Conservation (phyloP, 2,113 vertebrate species). For the Siniperca chuatsi region DNA sequence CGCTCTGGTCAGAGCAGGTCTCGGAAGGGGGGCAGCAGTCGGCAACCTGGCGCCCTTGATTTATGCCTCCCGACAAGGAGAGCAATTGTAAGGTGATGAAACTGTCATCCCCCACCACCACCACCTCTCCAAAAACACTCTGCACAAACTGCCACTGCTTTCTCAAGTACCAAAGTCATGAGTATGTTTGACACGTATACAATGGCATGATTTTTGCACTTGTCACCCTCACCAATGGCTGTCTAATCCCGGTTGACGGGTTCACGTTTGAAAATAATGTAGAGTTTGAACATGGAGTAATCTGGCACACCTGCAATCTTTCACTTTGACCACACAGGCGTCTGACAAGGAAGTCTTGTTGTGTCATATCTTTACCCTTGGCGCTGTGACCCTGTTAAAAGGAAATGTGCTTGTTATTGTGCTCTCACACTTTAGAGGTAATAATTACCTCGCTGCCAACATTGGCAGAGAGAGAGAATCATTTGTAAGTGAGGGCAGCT, state of each 20-base stretch:
- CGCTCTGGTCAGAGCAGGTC: slow-evolving; percentile 20
- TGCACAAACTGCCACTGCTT: slow-evolving; percentile 15
- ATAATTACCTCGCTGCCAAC: slow-evolving; percentile 68
- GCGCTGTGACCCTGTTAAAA: slow-evolving; percentile 49
- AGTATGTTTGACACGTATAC: slow-evolving; percentile 43
- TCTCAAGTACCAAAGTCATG: slow-evolving; percentile 37
- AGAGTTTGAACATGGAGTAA: slow-evolving; percentile 4
- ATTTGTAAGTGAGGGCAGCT: slow-evolving; percentile 30
- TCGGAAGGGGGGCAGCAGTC: slow-evolving; percentile 5
- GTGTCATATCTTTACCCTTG: slow-evolving; percentile 56
- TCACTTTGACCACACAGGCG: slow-evolving; percentile 21
- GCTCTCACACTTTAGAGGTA: slow-evolving; percentile 61
- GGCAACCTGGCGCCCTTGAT: slow-evolving; percentile 26
- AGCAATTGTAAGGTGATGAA: slow-evolving; percentile 56
- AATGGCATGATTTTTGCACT: slow-evolving; percentile 52
- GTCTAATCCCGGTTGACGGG: slow-evolving; percentile 42
- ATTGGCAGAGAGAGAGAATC: slow-evolving; percentile 22
- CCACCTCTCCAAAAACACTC: slow-evolving; percentile 6
- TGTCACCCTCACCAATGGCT: slow-evolving; percentile 44
- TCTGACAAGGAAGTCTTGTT: slow-evolving; percentile 40
- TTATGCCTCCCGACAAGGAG: slow-evolving; percentile 30
- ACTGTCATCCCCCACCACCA: slow-evolving; percentile 4
- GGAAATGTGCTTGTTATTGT: slow-evolving; percentile 67
- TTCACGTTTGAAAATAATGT: slow-evolving; percentile 37
- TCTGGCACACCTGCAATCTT: slow-evolving; percentile 33